Base-by-base conservation (phyloP, 2,797 vertebrate genomes). In the Protonibea diacanthus region DNA sequence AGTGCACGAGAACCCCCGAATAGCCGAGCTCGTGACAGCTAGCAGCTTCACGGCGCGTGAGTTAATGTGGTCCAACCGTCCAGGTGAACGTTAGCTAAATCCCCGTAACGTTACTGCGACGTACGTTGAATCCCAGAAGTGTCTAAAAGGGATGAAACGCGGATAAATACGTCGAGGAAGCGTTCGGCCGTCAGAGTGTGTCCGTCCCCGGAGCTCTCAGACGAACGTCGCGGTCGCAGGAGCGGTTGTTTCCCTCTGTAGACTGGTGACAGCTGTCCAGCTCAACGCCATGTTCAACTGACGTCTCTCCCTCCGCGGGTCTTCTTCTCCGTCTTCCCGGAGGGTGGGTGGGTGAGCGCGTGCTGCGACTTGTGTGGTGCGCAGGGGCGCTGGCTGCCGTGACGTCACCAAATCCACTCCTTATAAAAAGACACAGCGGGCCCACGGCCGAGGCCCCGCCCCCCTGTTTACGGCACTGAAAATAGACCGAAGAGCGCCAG, bases 351-450 rank as follows among this genome's bases (percentile, higher is more conserved):
- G 40, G 12, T 40, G 72, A 78, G 88, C 86, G 91, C 87, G 86
- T 92, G 92, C 42, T 78, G 38, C 48, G 25, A 83, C 74, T 83
- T 78, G 89, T 82, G 82, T 13, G 57, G 18, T n/a, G 77, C 77
- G 82, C 64, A 93, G 91, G 94, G 95, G 94, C 95, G 95, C 94
- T 96, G 95, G 93, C 94, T 80, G 9, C 0, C 0, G 42, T 87
- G 86, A 92, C 91, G 94, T 93, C 93, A 95, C 65, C 25, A 47
- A 80, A 83, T 45, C 89, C 72, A 6, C 70, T 71, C 88, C 90
- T 60, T 44, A 38, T 78, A 68, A 33, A 33, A 33, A 33, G 2
- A 33, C 33, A 33, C 33, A 38, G 29, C 7, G 29, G 6, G 29
- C 14, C 25, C 58, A 76, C n/a, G 64, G 42, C 3, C 9, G 42